phyloP scores from a whole-genome alignment of 2,888 invertebrate genomes.

The Amphipoea lucens region DNA sequence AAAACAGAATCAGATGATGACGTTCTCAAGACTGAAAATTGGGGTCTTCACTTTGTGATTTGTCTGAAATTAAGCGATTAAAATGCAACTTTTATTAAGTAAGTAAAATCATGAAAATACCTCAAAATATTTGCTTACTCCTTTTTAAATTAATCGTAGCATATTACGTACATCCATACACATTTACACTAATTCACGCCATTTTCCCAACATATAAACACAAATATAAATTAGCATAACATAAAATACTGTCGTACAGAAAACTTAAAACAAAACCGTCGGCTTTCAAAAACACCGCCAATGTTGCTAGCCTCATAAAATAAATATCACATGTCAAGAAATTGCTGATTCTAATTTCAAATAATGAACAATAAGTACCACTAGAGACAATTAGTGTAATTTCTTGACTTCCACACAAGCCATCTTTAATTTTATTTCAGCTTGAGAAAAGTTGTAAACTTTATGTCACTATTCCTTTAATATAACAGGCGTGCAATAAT shows the following conservation, averaged over 20 bases:
- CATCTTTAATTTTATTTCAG: background rate
- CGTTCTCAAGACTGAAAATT: conserved; percentile 16
- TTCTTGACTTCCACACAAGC: background rate
- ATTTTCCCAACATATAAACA: background rate
- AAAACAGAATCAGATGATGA: conserved; percentile 46
- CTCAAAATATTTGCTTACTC: background rate
- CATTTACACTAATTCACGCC: background rate
- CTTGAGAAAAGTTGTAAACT: conserved; percentile 17
- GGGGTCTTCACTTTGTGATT: background rate
- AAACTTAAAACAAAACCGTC: background rate
- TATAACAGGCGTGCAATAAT: background rate
- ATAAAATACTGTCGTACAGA: background rate
- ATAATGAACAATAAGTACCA: background rate
- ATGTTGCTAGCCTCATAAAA: conserved; percentile 16
- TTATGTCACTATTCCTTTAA: background rate
- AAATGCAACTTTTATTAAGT: background rate
- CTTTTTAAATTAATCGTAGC: background rate
- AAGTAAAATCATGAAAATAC: background rate
- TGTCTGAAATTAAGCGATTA: background rate
- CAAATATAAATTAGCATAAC: background rate
- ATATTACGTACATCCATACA: background rate
- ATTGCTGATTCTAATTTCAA: conserved; percentile 10
- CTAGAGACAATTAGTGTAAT: conserved; percentile 2
- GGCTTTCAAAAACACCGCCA: background rate
- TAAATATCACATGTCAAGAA: background rate